A percentile compares a stretch with the other conserved stretches of the same genome.
These are phyloP conservation scores for Pelecanus crispus DNA, from an alignment of 2,113 vertebrate species.

Conservation along the genomic window DNA sequence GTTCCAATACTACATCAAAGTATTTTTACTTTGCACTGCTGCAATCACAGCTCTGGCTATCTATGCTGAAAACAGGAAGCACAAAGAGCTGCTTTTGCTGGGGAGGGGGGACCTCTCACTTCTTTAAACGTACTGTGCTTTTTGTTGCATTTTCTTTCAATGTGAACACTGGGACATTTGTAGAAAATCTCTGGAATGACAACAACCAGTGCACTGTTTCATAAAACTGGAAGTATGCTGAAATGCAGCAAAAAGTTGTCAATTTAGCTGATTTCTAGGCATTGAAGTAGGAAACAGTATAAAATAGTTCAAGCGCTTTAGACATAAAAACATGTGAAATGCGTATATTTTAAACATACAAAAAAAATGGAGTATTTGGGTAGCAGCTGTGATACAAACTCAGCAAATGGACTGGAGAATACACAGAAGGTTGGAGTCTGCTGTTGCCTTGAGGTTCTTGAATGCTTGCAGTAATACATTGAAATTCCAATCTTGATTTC, in stretches of 20 bases:
- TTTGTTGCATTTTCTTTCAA: background rate
- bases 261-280: background rate
- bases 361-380: background rate
- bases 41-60: background rate
- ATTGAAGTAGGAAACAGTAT: background rate
- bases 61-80: background rate
- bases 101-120: background rate
- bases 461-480: background rate
- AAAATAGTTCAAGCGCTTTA: background rate
- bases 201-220: background rate
- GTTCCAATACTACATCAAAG: background rate
- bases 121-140: background rate
- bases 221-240: background rate
- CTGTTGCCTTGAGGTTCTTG: background rate
- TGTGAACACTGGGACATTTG: slow-evolving; percentile 5
- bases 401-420: background rate
- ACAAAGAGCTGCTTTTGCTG: background rate
- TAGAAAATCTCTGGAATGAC: slow-evolving; percentile 20
- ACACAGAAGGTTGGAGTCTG: background rate
- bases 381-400: background rate
- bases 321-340: background rate
- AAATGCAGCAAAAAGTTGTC: background rate
- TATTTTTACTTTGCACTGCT: background rate
- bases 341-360: background rate
- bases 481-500: background rate